Evolutionary conservation across 2,797 vertebrate genomes (phyloP).

Genomic region (Amblyopsis hoosieri): DNA sequence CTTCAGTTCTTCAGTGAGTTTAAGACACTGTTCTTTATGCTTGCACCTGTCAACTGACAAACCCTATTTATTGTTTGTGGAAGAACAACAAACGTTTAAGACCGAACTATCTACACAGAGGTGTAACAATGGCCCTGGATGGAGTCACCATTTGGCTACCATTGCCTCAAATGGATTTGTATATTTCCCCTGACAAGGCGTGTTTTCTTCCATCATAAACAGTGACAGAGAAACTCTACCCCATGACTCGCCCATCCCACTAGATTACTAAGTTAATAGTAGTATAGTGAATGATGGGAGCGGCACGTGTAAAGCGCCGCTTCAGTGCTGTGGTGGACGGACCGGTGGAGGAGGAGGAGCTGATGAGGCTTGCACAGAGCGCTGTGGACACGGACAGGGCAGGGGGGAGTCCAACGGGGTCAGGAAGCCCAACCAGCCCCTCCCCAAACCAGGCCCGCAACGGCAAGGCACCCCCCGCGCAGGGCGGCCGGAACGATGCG

Average conservation of each 20-base stretch:
- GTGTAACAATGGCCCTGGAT: slow-evolving; percentile 24
- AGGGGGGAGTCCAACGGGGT: slow-evolving; percentile 58
- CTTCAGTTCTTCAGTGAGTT: slow-evolving; percentile 15
- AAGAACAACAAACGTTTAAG: slow-evolving; percentile 5
- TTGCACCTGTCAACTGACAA: slow-evolving; percentile 16
- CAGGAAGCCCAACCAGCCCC: slow-evolving; percentile 57
- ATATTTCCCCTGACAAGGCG: slow-evolving; percentile 19
- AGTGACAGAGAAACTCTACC: slow-evolving; percentile 15
- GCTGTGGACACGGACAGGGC: slow-evolving; percentile 66
- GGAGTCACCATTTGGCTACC: slow-evolving; percentile 24
- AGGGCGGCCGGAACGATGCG: slow-evolving; percentile 62
- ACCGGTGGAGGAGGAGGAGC: slow-evolving; percentile 81
- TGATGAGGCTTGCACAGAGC: slow-evolving; percentile 81
- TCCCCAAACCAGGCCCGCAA: slow-evolving; percentile 69
- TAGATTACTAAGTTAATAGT: no score
- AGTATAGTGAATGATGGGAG: slow-evolving; percentile 67
- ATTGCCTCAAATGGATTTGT: slow-evolving; percentile 27
- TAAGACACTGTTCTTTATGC: slow-evolving; percentile 3
- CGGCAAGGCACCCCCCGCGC: slow-evolving; percentile 66
- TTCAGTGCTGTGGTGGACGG: slow-evolving; percentile 83
- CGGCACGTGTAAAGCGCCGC: slow-evolving; percentile 82
- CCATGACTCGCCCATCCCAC: not conserved
- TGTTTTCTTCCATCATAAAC: slow-evolving; percentile 20
- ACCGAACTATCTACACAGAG: no score
- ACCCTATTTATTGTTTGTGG: slow-evolving; percentile 19